Percentiles rank a stretch among this genome's conserved stretches.
phyloP scores from a whole-genome alignment of 2,888 invertebrate species.

The Trissolcus japonicus region DNA sequence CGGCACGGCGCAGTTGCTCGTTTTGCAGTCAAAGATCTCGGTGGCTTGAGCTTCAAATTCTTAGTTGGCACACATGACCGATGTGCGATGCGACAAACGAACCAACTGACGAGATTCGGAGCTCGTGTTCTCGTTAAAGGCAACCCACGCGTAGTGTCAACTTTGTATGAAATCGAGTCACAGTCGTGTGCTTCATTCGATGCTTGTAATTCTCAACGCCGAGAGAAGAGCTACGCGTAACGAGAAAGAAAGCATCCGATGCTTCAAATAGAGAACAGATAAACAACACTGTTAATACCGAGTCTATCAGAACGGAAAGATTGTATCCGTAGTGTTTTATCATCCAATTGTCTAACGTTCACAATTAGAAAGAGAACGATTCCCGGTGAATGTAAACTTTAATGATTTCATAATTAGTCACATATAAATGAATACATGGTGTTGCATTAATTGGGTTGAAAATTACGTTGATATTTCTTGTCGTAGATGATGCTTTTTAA shows the following conservation, averaged over 20 bases:
- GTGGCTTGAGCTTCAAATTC: slow-evolving; percentile 63
- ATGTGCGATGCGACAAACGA: slow-evolving; percentile 61
- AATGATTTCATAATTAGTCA: slow-evolving; percentile 31
- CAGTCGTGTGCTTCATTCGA: slow-evolving; percentile 31
- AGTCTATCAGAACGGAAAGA: slow-evolving; percentile 57
- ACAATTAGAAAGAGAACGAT: slow-evolving; percentile 33
- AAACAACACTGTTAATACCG: slow-evolving; percentile 37
- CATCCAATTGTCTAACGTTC: slow-evolving; percentile 44
- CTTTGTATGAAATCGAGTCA: slow-evolving; percentile 42
- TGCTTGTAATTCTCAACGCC: slow-evolving; percentile 28
- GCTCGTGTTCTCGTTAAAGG: slow-evolving; percentile 58
- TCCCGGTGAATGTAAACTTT: slow-evolving; percentile 36
- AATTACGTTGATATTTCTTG: not conserved
- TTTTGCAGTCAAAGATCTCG: slow-evolving; percentile 55
- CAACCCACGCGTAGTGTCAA: slow-evolving; percentile 54
- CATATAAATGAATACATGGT: slow-evolving; percentile 19
- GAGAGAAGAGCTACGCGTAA: slow-evolving; percentile 17
- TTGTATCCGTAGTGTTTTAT: slow-evolving; percentile 46
- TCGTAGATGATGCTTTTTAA: not conserved
- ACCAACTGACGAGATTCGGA: slow-evolving; percentile 62
- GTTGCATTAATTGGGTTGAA: not conserved
- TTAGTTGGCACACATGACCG: slow-evolving; percentile 69
- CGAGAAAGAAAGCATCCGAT: slow-evolving; percentile 41
- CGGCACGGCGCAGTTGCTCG: slow-evolving; percentile 61
- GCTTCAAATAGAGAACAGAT: slow-evolving; percentile 47